phyloP scores from a whole-genome alignment of 1,140 invertebrate species.

The Philaenus spumarius region DNA sequence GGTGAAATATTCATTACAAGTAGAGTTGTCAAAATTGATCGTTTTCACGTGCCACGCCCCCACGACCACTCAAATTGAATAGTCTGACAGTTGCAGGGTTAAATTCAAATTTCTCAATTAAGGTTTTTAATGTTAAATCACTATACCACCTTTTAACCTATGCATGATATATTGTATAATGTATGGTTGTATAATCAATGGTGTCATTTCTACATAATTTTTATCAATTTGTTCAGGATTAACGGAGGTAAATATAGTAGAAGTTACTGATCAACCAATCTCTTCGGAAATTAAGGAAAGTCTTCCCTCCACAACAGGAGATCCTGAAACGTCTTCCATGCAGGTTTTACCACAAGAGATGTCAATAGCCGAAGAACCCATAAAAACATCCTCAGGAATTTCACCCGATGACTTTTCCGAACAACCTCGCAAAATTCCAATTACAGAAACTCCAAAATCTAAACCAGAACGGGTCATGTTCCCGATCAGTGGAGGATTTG shows the following conservation, averaged over 20 bases:
- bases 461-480: neutral
- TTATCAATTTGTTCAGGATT: conserved; percentile 9
- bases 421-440: neutral
- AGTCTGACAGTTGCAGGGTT: too few relatives aligned
- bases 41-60: too few relatives aligned
- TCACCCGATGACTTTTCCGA: neutral
- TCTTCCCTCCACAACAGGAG: neutral
- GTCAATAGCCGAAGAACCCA: conserved; percentile 18
- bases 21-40: too few relatives aligned
- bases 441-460: neutral
- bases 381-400: conserved; percentile 5
- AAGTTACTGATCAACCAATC: conserved; percentile 7
- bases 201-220: too few relatives aligned
- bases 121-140: too few relatives aligned
- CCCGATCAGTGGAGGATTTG: conserved; percentile 5
- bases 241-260: conserved; percentile 10
- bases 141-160: too few relatives aligned
- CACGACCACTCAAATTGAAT: too few relatives aligned
- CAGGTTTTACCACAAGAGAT: conserved; percentile 15
- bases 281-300: conserved; percentile 7
- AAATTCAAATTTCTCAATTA: too few relatives aligned
- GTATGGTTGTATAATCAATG: too few relatives aligned
- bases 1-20: too few relatives aligned
- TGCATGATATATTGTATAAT: too few relatives aligned
- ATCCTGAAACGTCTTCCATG: conserved; percentile 3